These are phyloP conservation scores for Nycticryphes semicollaris DNA, from an alignment of 2,113 vertebrate species.

Conservation along the genomic window DNA sequence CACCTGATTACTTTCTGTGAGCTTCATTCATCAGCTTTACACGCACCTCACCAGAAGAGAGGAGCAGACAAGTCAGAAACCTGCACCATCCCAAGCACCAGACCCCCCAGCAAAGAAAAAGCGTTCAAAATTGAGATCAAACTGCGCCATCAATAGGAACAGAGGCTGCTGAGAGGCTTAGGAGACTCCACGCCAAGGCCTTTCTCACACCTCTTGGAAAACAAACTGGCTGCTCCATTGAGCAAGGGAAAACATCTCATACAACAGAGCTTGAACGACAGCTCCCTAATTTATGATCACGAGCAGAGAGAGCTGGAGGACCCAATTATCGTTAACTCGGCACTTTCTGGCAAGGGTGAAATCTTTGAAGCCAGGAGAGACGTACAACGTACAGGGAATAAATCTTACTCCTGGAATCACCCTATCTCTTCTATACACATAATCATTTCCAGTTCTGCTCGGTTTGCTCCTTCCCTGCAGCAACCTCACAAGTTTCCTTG, in stretches of 20 bases:
- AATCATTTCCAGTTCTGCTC: constrained; percentile 30
- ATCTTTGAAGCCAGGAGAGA: neutral
- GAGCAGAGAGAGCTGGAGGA: neutral
- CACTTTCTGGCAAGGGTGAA: neutral
- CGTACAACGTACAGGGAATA: neutral
- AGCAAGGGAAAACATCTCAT: neutral
- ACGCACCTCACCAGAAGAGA: neutral
- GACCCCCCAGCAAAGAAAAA: neutral
- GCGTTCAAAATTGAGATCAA: neutral
- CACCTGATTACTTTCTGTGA: neutral
- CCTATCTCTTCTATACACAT: neutral
- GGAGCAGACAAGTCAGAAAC: neutral
- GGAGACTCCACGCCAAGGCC: neutral
- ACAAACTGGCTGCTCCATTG: neutral
- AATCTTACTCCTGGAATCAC: constrained; percentile 6
- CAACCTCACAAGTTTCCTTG: neutral
- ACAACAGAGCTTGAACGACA: neutral
- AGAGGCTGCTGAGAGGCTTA: neutral
- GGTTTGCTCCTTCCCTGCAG: neutral
- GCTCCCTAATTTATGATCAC: neutral
- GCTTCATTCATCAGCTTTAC: neutral
- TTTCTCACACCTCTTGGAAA: neutral
- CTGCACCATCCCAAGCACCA: neutral
- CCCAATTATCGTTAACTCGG: neutral
- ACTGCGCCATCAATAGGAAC: neutral